Evolutionary conservation across 2,797 vertebrate genomes (phyloP), one percentile per base, ranked within the genome.

Genomic region (Argya squamiceps): DNA sequence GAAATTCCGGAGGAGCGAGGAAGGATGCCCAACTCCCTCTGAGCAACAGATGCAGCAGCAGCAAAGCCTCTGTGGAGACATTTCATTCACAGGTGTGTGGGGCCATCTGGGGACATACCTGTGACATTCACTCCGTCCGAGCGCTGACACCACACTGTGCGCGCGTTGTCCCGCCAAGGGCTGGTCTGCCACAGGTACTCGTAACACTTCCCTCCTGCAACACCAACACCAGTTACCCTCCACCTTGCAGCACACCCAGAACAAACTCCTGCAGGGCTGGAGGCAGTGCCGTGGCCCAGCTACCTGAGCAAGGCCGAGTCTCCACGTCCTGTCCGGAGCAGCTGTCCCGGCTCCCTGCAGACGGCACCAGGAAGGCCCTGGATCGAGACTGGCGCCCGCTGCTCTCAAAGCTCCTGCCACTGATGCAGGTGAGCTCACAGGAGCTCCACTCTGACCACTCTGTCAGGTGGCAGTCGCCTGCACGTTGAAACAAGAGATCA

Each of bases 111-210:
- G 87, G 78, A 34, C 74, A 19, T 97, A 99, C 99, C 99, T 98
- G 99, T 99, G 96, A 99, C 99, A 39, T 99, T 99, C 92, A 99
- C 74, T 16, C 99, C 99, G 53, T 99, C 99, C 3, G 99, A 99
- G 89, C 99, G 99, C 82, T 99, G 99, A 96, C 99, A 99, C 99
- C 99, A 99, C 93, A 99, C 99, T 0, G 96, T 96, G 91, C 99
- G 98, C 55, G 98, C 89, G 7, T 99, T 99, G 97, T 99, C 99
- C 90, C 59, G 98, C 99, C 99, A 99, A 70, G 97, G 98, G 77
- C 99, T 98, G 34, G 98, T 98, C 97, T 98, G 99, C 99, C 99
- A 99, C 65, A 98, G 85, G 96, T 99, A 99, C 65, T 98, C 98
- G 50, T 99, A 99, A 94, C 99, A 99, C 94, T 98, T 99, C 92